Conservation (phyloP, 1,140 invertebrate genomes). For the Bombus sibiricus region DNA sequence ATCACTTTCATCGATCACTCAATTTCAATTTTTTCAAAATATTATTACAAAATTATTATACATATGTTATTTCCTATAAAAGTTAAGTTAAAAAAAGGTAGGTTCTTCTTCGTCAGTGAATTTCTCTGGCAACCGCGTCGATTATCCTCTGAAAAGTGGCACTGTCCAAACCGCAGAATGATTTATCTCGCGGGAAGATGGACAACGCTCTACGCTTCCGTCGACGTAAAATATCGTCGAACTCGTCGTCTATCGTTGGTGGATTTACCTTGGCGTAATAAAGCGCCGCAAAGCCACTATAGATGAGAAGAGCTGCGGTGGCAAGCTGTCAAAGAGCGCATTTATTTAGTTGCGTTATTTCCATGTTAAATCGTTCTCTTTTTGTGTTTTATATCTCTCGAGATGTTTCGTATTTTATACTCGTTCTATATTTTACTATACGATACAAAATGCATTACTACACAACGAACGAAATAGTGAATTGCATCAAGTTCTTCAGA, state of each 20-base stretch:
- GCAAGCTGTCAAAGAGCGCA: conserved; percentile 84
- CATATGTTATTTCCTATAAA: neutral
- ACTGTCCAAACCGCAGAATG: conserved; percentile 70
- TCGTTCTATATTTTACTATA: too few species aligned
- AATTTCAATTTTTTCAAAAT: neutral
- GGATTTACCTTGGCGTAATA: conserved; percentile 94
- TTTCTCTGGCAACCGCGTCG: conserved; percentile 72
- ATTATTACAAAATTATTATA: neutral
- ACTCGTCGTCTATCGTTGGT: conserved; percentile 87
- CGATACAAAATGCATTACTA: too few species aligned
- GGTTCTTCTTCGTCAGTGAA: conserved; percentile 9
- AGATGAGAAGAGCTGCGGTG: conserved; percentile 89
- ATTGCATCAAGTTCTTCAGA: too few species aligned
- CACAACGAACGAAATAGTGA: too few species aligned
- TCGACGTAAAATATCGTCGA: conserved; percentile 84
- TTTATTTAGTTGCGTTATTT: neutral
- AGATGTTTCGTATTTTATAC: too few species aligned
- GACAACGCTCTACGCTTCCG: conserved; percentile 59
- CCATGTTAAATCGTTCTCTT: neutral
- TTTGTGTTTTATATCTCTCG: neutral
- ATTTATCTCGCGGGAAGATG: conserved; percentile 32
- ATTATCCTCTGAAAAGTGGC: conserved; percentile 80
- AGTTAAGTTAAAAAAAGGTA: neutral
- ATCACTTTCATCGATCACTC: neutral
- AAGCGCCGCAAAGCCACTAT: conserved; percentile 91